Evolutionary conservation across 2,888 invertebrate species (phyloP).

Genomic region (Tuta absoluta): DNA sequence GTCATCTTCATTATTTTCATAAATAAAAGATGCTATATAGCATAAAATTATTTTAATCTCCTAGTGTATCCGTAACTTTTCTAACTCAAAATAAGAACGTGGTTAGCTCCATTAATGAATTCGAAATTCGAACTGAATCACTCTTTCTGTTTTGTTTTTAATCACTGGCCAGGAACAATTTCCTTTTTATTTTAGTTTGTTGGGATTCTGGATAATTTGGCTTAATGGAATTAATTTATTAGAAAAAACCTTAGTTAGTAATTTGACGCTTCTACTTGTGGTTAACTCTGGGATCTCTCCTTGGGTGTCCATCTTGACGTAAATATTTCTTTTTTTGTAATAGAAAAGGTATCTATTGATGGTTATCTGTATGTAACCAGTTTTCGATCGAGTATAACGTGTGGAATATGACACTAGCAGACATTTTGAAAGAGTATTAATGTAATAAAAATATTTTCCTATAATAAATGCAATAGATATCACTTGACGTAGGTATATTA

Average conservation of each 20-base stretch:
- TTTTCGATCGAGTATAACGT: slow-evolving; percentile 12
- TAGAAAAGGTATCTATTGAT: slow-evolving; percentile 4
- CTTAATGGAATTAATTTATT: slow-evolving; percentile 41
- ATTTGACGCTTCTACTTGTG: slow-evolving; percentile 36
- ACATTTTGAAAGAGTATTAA: neutral
- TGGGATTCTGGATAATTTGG: slow-evolving; percentile 40
- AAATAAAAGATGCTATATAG: neutral
- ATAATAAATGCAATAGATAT: neutral
- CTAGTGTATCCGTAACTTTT: slow-evolving; percentile 37
- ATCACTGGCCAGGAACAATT: slow-evolving; percentile 40
- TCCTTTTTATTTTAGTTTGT: slow-evolving; percentile 36
- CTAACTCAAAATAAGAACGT: slow-evolving; percentile 48
- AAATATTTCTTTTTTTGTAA: slow-evolving; percentile 9
- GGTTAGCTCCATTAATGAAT: slow-evolving; percentile 55
- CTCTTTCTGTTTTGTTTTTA: slow-evolving; percentile 40
- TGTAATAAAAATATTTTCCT: neutral
- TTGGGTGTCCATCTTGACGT: slow-evolving; percentile 39
- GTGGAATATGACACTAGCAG: slow-evolving; percentile 16
- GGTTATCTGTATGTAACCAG: slow-evolving; percentile 19
- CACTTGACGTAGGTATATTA: neutral
- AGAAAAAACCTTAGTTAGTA: slow-evolving; percentile 37
- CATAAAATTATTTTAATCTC: slow-evolving; percentile 4
- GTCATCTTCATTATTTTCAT: neutral
- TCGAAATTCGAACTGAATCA: slow-evolving; percentile 43
- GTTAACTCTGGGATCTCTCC: slow-evolving; percentile 35